Conservation (phyloP, 1,140 invertebrate genomes). For the Brachionus rubens region DNA sequence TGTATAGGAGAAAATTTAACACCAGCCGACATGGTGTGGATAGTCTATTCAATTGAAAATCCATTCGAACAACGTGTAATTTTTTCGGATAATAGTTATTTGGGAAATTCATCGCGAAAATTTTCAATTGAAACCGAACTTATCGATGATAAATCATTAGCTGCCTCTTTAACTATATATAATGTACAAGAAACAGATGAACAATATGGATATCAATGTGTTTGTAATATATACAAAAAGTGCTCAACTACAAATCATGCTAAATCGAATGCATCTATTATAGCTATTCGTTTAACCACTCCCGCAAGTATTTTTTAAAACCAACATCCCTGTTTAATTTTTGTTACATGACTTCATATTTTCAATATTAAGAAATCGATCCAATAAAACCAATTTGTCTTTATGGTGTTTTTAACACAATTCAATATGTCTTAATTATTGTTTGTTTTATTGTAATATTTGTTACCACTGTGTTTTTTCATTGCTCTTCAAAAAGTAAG, state of each 20-base stretch:
- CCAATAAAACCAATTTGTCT: not conserved
- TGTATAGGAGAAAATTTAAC: conserved; percentile 19
- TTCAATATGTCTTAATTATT: conserved; percentile 27
- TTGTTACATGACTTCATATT: too few relatives aligned
- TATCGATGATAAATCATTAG: not conserved
- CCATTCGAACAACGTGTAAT: conserved; percentile 3
- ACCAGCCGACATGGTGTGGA: conserved; percentile 37
- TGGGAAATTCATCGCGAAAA: conserved; percentile 37
- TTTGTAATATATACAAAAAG: conserved; percentile 40
- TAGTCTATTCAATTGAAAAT: conserved; percentile 14
- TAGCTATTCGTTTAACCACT: not conserved
- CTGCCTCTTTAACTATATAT: not conserved
- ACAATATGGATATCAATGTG: conserved; percentile 28
- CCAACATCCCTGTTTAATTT: not conserved
- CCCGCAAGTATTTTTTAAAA: not conserved
- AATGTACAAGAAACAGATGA: conserved; percentile 28
- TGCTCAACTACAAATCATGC: conserved; percentile 44
- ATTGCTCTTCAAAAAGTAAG: conserved; percentile 21
- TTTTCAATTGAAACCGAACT: conserved; percentile 26
- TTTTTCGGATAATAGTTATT: conserved; percentile 28
- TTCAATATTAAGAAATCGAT: conserved; percentile 3
- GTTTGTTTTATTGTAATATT: not conserved
- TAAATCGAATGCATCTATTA: conserved; percentile 36
- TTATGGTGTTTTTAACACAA: not conserved
- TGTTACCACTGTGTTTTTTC: conserved; percentile 8